Conservation (phyloP, 2,797 vertebrate species). For the Muraenolepis orangiensis region DNA sequence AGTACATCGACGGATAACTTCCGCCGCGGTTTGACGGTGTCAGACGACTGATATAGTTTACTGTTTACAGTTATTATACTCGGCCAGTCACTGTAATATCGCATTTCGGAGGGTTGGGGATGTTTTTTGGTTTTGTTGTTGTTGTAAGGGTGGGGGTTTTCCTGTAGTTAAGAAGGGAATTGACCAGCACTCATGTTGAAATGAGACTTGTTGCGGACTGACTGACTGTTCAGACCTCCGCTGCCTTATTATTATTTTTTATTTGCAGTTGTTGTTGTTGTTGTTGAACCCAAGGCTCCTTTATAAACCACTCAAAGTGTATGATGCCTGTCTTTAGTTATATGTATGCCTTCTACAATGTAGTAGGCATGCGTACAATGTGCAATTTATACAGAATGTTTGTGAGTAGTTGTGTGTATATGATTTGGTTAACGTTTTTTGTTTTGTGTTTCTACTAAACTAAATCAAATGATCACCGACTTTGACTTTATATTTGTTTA, state of each 20-base stretch:
- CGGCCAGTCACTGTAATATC: neutral
- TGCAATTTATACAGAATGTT: neutral
- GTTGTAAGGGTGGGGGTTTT: neutral
- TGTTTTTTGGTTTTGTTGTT: neutral
- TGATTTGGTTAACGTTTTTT: neutral
- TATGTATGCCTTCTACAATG: neutral
- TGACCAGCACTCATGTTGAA: neutral
- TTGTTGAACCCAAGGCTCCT: neutral
- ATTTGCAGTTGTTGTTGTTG: neutral
- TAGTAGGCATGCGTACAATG: neutral
- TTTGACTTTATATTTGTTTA: neutral
- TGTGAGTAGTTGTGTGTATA: neutral
- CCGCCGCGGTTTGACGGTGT: neutral
- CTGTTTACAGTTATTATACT: neutral
- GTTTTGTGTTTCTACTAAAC: neutral
- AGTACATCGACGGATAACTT: slow-evolving; percentile 67
- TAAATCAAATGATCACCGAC: neutral
- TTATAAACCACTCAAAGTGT: neutral
- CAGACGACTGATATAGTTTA: neutral
- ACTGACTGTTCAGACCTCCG: neutral
- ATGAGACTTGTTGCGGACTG: neutral
- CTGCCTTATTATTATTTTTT: neutral
- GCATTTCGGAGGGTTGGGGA: neutral
- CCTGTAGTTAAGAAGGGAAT: neutral
- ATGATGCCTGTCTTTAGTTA: neutral